These are phyloP conservation scores for Beris chalybata DNA, from an alignment of 2,888 invertebrate genomes.

Conservation along the genomic window DNA sequence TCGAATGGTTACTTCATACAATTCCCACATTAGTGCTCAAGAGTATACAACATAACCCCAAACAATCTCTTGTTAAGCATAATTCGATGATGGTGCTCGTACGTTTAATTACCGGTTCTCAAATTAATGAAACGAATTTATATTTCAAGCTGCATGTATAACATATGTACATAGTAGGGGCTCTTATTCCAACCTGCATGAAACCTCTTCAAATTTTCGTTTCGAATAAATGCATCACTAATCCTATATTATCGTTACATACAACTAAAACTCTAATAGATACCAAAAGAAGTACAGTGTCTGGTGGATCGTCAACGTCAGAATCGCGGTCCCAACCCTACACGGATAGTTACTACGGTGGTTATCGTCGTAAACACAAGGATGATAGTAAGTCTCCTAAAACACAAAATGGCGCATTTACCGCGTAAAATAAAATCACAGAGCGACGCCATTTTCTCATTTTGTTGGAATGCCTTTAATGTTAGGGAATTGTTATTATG, in stretches of 20 bases:
- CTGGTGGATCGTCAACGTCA: conserved; percentile 7
- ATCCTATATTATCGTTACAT: background rate
- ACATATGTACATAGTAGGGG: too few species aligned
- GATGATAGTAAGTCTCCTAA: conserved; percentile 64
- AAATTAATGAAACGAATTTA: too few species aligned
- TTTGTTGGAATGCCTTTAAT: conserved; percentile 46
- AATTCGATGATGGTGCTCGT: too few species aligned
- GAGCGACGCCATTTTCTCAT: conserved; percentile 16
- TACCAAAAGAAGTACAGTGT: conserved; percentile 16
- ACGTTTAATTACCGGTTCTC: too few species aligned
- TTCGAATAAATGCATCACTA: too few species aligned
- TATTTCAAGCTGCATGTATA: too few species aligned
- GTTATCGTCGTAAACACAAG: conserved; percentile 67
- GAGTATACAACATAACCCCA: too few species aligned
- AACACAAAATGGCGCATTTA: background rate
- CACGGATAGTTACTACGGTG: conserved; percentile 47
- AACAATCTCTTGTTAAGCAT: too few species aligned
- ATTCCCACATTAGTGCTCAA: too few species aligned
- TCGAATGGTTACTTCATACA: too few species aligned
- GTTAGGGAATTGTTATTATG: conserved; percentile 46
- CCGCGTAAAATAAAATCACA: conserved; percentile 1
- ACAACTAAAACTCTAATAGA: conserved; percentile 12
- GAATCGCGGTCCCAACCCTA: conserved; percentile 18
- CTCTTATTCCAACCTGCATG: background rate
- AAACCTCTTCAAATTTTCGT: background rate